Evolutionary conservation across 2,888 invertebrate genomes (phyloP).

Genomic region (Leptinotarsa juncta): DNA sequence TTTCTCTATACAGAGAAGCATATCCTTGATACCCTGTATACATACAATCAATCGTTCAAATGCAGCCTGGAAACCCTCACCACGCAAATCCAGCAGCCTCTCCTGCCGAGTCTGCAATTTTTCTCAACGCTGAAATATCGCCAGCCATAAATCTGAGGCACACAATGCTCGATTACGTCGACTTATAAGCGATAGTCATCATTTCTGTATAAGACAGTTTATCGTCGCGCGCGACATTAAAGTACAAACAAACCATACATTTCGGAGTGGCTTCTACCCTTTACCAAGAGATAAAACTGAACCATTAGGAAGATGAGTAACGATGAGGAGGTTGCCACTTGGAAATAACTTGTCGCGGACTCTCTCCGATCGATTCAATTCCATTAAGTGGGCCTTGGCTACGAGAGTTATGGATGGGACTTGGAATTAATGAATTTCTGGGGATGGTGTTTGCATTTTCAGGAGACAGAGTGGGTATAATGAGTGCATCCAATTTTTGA

Average conservation of each 20-base stretch:
- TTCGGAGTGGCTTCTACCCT: background rate
- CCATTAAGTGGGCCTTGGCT: slow-evolving; percentile 9
- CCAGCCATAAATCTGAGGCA: slow-evolving; percentile 2
- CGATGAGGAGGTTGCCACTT: background rate
- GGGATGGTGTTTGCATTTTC: background rate
- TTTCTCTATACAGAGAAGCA: background rate
- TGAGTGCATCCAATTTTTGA: no score
- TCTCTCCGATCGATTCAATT: background rate
- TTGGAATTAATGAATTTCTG: background rate
- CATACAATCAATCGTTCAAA: background rate
- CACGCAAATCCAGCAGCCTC: background rate
- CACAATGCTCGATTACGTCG: slow-evolving; percentile 9
- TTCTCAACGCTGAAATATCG: slow-evolving; percentile 2
- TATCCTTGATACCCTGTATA: background rate
- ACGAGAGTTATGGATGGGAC: background rate
- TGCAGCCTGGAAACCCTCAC: background rate
- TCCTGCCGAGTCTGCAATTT: slow-evolving; percentile 7
- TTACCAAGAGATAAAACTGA: background rate
- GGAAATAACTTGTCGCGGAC: slow-evolving; percentile 12
- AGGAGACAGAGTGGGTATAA: background rate
- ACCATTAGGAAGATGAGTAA: slow-evolving; percentile 3
- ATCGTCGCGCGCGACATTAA: background rate
- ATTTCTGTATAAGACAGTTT: slow-evolving; percentile 2
- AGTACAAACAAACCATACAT: slow-evolving; percentile 14
- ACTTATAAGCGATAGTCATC: slow-evolving; percentile 8